phyloP scores from a whole-genome alignment of 2,888 invertebrate species.

The Salpingus planirostris region DNA sequence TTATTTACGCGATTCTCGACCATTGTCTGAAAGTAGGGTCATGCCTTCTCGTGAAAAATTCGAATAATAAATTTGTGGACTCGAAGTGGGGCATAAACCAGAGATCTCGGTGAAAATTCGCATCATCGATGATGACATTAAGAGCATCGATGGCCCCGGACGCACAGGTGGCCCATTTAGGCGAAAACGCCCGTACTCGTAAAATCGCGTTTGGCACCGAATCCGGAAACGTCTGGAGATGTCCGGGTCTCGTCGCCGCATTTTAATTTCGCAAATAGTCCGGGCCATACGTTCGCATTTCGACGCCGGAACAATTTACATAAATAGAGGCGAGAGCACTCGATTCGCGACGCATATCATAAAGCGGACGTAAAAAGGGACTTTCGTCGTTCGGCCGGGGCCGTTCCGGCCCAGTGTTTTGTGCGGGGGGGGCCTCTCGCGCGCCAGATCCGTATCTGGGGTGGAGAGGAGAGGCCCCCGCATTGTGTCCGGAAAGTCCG shows the following conservation, averaged over 20 bases:
- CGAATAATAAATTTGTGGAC: too few species aligned
- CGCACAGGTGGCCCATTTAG: too few species aligned
- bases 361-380: slow-evolving; percentile 17
- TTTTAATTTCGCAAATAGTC: slow-evolving; percentile 18
- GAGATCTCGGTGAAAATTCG: too few species aligned
- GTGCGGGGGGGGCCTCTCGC: slow-evolving; percentile 3
- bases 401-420: slow-evolving; percentile 1
- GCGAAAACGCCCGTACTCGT: too few species aligned
- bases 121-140: too few species aligned
- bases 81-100: too few species aligned
- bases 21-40: too few species aligned
- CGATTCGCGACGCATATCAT: slow-evolving; percentile 21
- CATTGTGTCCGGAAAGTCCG: slow-evolving; percentile 4
- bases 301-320: slow-evolving; percentile 18
- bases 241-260: too few species aligned
- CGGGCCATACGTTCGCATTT: slow-evolving; percentile 15
- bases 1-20: too few species aligned
- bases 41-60: too few species aligned
- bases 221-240: too few species aligned
- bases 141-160: too few species aligned
- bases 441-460: slow-evolving; percentile 7
- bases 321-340: slow-evolving; percentile 21
- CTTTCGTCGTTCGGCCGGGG: slow-evolving; percentile 1
- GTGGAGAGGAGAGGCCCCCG: slow-evolving; percentile 4
- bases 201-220: neutral